phyloP scores from a whole-genome alignment of 2,888 invertebrate genomes.

The Cephus nigrinus region DNA sequence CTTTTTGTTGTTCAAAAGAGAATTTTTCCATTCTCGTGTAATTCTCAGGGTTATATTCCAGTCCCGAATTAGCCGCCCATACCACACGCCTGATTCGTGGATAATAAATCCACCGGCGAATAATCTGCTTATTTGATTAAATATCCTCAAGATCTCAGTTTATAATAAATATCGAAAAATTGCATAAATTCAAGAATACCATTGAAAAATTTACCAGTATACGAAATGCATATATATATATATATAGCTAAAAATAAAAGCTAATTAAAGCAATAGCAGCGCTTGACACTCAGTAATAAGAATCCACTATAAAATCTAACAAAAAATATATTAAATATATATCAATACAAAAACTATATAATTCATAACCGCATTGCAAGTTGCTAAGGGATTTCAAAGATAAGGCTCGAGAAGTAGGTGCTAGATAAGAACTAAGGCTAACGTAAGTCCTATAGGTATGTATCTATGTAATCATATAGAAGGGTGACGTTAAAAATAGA shows the following conservation, averaged over 20 bases:
- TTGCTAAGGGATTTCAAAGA: neutral
- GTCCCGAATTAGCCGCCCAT: neutral
- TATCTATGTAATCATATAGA: neutral
- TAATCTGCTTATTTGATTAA: neutral
- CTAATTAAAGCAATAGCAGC: neutral
- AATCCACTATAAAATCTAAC: neutral
- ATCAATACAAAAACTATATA: neutral
- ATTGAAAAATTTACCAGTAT: neutral
- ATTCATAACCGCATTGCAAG: neutral
- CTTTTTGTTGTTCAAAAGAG: neutral
- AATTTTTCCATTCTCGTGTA: neutral
- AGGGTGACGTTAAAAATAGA: slow-evolving; percentile 63
- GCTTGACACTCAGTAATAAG: neutral
- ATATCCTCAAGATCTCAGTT: neutral
- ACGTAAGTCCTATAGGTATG: neutral
- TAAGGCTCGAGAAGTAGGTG: neutral
- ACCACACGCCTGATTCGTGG: neutral
- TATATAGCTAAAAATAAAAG: neutral
- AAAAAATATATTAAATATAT: neutral
- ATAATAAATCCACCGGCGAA: neutral
- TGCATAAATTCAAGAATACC: neutral
- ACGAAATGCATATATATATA: neutral
- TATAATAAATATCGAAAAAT: neutral
- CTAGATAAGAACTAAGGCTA: neutral
- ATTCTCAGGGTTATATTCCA: neutral